Conservation (phyloP, 53 echinoderm and acorn worm genomes). For the Paracentrotus lividus region DNA sequence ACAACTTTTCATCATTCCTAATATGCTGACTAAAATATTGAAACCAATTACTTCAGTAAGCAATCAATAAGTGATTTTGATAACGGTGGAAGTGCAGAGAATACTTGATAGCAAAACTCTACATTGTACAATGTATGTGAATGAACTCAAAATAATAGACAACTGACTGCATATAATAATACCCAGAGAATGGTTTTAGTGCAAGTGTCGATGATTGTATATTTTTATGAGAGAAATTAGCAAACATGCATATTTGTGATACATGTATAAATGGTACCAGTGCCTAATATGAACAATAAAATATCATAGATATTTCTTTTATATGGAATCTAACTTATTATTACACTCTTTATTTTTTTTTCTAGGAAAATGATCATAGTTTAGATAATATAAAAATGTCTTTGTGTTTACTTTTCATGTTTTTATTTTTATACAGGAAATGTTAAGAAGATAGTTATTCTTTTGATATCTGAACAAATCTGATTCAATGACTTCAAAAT, state of each 20-base stretch:
- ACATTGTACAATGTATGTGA: too few species aligned
- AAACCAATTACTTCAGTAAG: neutral
- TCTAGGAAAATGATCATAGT: neutral
- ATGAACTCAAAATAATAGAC: too few species aligned
- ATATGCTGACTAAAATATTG: neutral
- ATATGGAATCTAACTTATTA: constrained; percentile 2
- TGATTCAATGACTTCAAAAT: neutral
- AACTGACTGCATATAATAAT: too few species aligned
- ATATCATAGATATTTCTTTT: neutral
- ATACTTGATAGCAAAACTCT: too few species aligned
- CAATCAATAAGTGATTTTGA: neutral
- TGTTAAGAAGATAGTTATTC: neutral
- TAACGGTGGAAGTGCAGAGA: too few species aligned
- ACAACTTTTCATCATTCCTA: neutral
- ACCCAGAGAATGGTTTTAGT: too few species aligned
- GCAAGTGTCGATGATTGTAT: too few species aligned
- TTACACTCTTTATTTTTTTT: neutral
- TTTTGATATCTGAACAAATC: neutral
- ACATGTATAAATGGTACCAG: neutral
- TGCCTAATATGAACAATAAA: neutral
- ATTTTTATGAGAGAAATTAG: too few species aligned
- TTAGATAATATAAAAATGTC: neutral
- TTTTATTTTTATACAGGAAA: neutral
- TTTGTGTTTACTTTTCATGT: neutral
- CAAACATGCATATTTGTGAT: too few species aligned